Evolutionary conservation across 2,113 vertebrate species (phyloP), one percentile per base, ranked within the genome.

Genomic region (Uria aalge): DNA sequence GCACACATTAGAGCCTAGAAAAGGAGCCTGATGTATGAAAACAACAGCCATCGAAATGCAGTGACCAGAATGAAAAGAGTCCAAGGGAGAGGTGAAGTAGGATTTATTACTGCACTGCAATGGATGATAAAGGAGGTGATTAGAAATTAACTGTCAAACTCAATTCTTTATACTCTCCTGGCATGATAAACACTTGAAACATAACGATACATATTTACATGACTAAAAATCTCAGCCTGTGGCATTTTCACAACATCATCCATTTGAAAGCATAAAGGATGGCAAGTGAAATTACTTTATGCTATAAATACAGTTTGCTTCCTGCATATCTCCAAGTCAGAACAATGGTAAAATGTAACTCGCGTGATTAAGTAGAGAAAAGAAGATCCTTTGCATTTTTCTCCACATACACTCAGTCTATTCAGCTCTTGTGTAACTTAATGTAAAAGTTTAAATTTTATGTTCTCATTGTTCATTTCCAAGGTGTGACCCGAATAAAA

Each of bases 51-150:
- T 76, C n/a, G 77, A 92, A 95, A 85, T 2, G 0, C 66, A 82
- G 66, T 69, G 55, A 73, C 79, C 68, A 94, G 74, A 92, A 82
- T 66, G 66, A 78, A 90, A 89, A 64, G 38, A 85, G 57, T 89
- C 66, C 53, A 57, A 78, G 45, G 21, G 23, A 95, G 74, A 81
- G 32, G 62, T 82, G 84, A 85, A 91, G 62, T 36, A 91, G 67
- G 74, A 90, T 96, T 96, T 96, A 90, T 82, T 85, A 69, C 43
- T 32, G 20, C 71, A 83, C 47, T 90, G 78, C 57, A 88, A 93
- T 32, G 50, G 67, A 80, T 95, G 84, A 96, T 90, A 76, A 95
- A 95, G 69, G 69, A 96, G 82, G 36, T 96, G 74, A 96, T 94
- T 88, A 94, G 92, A 91, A 96, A 94, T 88, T 85, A 85, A 57